Conservation (phyloP, 2,113 vertebrate genomes). For the Caretta caretta region DNA sequence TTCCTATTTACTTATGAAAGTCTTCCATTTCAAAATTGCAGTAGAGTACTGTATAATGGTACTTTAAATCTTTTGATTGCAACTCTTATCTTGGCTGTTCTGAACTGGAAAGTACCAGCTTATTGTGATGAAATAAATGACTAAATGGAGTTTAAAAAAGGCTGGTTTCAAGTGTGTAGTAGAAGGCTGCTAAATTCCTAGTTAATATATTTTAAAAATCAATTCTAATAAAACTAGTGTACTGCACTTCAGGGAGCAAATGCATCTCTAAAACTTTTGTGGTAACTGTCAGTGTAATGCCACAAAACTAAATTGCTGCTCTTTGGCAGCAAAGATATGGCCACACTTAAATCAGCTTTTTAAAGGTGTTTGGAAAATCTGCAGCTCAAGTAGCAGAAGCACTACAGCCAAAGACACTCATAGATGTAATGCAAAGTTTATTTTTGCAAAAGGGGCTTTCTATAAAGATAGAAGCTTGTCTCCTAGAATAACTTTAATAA, state of each 20-base stretch:
- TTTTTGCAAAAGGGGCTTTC: not conserved
- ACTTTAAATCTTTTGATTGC: not conserved
- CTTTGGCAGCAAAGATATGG: not conserved
- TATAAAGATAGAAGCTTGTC: not conserved
- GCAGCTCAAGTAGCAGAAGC: not conserved
- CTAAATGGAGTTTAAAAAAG: not conserved
- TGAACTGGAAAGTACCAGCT: not conserved
- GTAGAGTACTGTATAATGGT: not conserved
- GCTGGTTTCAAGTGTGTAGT: not conserved
- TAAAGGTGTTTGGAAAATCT: not conserved
- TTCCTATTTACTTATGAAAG: not conserved
- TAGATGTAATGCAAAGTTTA: not conserved
- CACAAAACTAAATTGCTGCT: not conserved
- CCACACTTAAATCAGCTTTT: not conserved
- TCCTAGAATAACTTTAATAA: not conserved
- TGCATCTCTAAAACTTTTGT: not conserved
- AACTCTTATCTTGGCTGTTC: not conserved
- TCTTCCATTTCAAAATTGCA: not conserved
- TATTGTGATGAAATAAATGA: not conserved
- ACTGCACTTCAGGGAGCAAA: not conserved
- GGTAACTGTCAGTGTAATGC: not conserved
- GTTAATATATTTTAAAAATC: not conserved
- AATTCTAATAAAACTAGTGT: not conserved
- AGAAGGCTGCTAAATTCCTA: not conserved
- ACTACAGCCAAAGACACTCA: not conserved